Base-by-base conservation (phyloP, 2,888 invertebrate genomes). In the Aleiodes alternator region DNA sequence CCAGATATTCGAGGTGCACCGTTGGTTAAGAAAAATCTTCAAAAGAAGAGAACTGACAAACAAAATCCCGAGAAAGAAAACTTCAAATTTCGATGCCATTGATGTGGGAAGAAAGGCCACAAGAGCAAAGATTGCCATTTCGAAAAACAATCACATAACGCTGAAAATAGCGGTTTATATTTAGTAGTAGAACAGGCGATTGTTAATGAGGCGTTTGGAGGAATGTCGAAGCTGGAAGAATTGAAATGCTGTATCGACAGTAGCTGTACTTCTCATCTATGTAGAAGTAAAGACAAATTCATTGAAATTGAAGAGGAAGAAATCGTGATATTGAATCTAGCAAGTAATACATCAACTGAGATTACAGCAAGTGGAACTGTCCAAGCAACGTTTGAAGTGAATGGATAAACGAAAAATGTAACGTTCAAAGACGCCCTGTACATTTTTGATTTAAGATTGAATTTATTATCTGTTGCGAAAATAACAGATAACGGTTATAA, bases 241-340 rank as follows among this genome's bases (percentile, higher is more conserved):
- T 38, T 51, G 38, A 51, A 64, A 38, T 80, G 76, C 77, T 77
- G 80, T 31, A 50, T 80, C 4, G 77, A 80, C 57, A 80, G 79
- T n/a, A 75, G 79, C 1, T 76, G 77, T 51, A 77, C 78, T 5
- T 56, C 75, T 43, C 80, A 80, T 43, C 23, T 80, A 59, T 77
- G 79, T 34, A 73, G 72, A 16, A 31, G 57, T 53, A 14, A 55
- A 14, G 38, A 70, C 8, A 56, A 70, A 11, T 80, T 78, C 72
- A 73, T 70, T n/a, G 53, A 53, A 55, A 69, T 69, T 53, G 73
- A 69, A 9, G 75, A 71, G 43, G 34, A 43, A 23, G 3, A 69
- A 48, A n/a, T 31, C 6, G 72, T 73, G n/a, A 76, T 78, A 69
- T 31, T 79, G 12, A 78, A 78, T 38, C 61, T 78, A 9, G 76